phyloP scores from a whole-genome alignment of 2,797 vertebrate species.

The Steatocranus sp. region DNA sequence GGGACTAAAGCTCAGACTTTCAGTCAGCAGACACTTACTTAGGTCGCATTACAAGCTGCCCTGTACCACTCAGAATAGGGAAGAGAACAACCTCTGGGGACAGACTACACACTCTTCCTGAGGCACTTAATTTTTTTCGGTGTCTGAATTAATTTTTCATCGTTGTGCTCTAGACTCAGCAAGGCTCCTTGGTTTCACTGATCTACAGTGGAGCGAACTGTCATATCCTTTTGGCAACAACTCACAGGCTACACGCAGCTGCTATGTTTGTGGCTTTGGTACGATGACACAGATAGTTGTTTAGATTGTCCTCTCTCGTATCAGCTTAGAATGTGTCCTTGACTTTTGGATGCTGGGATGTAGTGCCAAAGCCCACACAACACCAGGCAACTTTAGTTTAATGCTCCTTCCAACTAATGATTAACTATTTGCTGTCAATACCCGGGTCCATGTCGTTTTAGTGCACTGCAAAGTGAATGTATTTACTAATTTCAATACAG shows the following conservation, averaged over 20 bases:
- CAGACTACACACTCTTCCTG: slow-evolving; percentile 76
- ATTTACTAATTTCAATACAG: background rate
- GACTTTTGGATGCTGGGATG: slow-evolving; percentile 55
- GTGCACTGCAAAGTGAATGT: background rate
- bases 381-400: slow-evolving; percentile 32
- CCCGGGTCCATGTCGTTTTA: background rate
- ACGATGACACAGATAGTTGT: slow-evolving; percentile 50
- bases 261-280: slow-evolving; percentile 52
- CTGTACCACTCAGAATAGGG: slow-evolving; percentile 63
- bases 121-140: slow-evolving; percentile 83
- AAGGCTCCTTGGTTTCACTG: slow-evolving; percentile 77
- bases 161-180: slow-evolving; percentile 72
- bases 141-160: slow-evolving; percentile 89
- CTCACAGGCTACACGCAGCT: slow-evolving; percentile 75
- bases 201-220: slow-evolving; percentile 69
- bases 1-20: slow-evolving; percentile 40
- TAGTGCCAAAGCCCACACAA: slow-evolving; percentile 47
- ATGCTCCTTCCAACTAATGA: slow-evolving; percentile 38
- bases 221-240: slow-evolving; percentile 67
- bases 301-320: slow-evolving; percentile 58
- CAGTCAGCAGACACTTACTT: slow-evolving; percentile 72
- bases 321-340: slow-evolving; percentile 57
- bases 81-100: slow-evolving; percentile 78
- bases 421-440: slow-evolving; percentile 28
- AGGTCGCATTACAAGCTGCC: slow-evolving; percentile 78